Base-by-base conservation (phyloP, 1,140 invertebrate genomes). In the Habropoda laboriosa region DNA sequence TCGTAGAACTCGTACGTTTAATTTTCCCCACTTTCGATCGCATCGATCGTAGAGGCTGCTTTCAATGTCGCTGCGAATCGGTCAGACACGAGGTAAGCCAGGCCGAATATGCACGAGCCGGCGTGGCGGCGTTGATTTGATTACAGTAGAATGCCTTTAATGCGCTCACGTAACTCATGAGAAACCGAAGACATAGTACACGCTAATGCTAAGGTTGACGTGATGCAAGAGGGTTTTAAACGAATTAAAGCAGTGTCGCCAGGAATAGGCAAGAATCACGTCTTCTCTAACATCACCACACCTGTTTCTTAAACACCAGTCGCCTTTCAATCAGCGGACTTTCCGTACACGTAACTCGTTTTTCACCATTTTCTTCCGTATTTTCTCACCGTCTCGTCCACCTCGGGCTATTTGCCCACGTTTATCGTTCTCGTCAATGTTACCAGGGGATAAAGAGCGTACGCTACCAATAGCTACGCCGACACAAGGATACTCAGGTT, bases 1-100 rank as follows among this genome's bases (percentile, higher is more conserved):
- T n/a, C n/a, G n/a, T n/a, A n/a, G n/a, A n/a, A n/a, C n/a, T n/a
- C 13, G 6, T 12, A 4, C 7, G n/a, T 60, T 60, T 60, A 60
- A n/a, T n/a, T n/a, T n/a, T n/a, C n/a, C n/a, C n/a, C n/a, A n/a
- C n/a, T n/a, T n/a, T n/a, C n/a, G n/a, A n/a, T n/a, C n/a, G n/a
- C 47, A 2, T 8, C 12, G 6, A 18, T 6, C 4, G 30, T 45
- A 10, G 24, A 27, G 24, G 18, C 32, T 27, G 0, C 49, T 80
- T 63, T 53, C 8, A 10, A 89, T 89, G 86, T 70, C 83, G 79
- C 70, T 89, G 21, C 78, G 84, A 71, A 82, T 88, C 30, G 82
- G 81, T 72, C 74, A 88, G 51, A 88, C 88, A 45, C 87, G 80
- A 89, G 87, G 89, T 90, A 86, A 89, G 82, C 24, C 32, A 24